Evolutionary conservation across 2,888 invertebrate species (phyloP), one percentile per base, ranked within the genome.

Genomic region (Trissonchulus latispiculum): DNA sequence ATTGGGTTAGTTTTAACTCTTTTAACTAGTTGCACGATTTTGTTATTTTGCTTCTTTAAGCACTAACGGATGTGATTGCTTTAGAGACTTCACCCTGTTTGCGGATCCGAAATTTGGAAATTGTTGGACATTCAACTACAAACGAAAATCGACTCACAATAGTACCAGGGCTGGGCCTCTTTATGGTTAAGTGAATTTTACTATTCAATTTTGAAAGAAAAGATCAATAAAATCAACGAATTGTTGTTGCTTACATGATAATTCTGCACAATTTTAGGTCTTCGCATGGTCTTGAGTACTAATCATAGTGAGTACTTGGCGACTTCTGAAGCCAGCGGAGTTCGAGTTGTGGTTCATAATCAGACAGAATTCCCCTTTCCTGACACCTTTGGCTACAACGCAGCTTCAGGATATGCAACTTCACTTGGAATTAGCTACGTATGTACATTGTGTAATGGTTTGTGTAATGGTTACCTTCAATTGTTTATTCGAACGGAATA

Each of bases 311-410:
- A 83, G 75, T 83, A 83, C 72, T 74, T 80, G 0, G 76, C 80
- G 0, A 77, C 81, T 18, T 76, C 80, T 8, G 77, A 79, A 2
- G 79, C 81, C 36, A 81, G 83, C 1, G 83, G 83, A 2, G 76
- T 81, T 0, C 77, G 81, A 2, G 78, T 83, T 1, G 73, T 80
- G n/a, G 77, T 83, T 36, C 83, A 83, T 76, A 77, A 79, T 61
- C 75, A 80, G 61, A 79, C 78, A 0, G 78, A 78, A 23, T 78
- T 77, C 71, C 83, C 83, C 1, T 81, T 83, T 66, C 81, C 83
- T 0, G 83, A 83, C 76, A 81, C 82, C 48, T 78, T 80, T 61
- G 83, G 83, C 0, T 77, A 82, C 36, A 79, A 79, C 2, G 77
- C 82, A 18, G 74, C 80, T 2, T 80, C 81, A 0, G 83, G 82